These are phyloP conservation scores for Perca flavescens DNA, from an alignment of 2,113 vertebrate genomes.

Conservation along the genomic window DNA sequence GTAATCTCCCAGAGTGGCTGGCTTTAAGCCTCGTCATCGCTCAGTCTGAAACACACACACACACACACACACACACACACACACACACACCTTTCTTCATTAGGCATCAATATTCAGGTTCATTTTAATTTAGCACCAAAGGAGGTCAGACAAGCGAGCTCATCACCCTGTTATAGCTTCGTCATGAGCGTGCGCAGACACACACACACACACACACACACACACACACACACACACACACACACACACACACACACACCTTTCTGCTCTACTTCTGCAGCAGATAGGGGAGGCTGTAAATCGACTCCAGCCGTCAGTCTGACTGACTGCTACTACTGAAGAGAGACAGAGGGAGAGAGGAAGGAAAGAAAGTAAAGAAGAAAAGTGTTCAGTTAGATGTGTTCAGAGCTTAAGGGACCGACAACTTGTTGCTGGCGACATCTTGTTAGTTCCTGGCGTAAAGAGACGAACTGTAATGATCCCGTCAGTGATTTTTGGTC, in stretches of 20 bases:
- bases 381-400: too few relatives aligned
- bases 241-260: slow-evolving; percentile 40
- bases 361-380: neutral
- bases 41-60: slow-evolving; percentile 15
- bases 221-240: slow-evolving; percentile 35
- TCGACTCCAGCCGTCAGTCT: slow-evolving; percentile 30
- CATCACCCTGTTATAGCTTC: slow-evolving; percentile 76
- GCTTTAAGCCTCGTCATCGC: slow-evolving; percentile 65
- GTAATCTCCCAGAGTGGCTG: slow-evolving; percentile 59
- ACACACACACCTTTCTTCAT: slow-evolving; percentile 67
- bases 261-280: slow-evolving; percentile 71
- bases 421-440: neutral
- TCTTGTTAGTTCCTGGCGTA: neutral
- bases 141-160: slow-evolving; percentile 78
- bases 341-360: neutral
- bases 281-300: slow-evolving; percentile 34
- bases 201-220: slow-evolving; percentile 11
- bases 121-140: slow-evolving; percentile 82
- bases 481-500: too few relatives aligned
- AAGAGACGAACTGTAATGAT: too few relatives aligned
- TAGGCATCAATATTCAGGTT: slow-evolving; percentile 80
- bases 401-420: neutral
- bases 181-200: slow-evolving; percentile 59
- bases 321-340: slow-evolving; percentile 17
- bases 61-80: slow-evolving; percentile 18